Percentiles rank a stretch among this genome's conserved stretches.
phyloP scores from a whole-genome alignment of 2,797 vertebrate genomes.

The Ibycter americanus region DNA sequence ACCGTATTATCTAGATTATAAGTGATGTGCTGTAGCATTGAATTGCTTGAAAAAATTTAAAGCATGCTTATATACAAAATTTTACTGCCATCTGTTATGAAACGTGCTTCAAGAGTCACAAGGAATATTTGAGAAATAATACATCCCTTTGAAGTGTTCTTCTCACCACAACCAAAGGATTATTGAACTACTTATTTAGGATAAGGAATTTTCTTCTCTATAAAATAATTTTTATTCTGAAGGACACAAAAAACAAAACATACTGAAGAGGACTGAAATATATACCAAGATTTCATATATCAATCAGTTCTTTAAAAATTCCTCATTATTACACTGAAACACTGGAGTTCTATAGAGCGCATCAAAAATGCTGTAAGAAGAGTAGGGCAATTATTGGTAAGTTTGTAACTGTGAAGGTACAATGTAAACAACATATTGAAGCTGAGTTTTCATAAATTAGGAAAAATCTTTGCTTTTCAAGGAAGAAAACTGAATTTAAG shows the following conservation, averaged over 20 bases:
- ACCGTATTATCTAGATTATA: neutral
- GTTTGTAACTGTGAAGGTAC: neutral
- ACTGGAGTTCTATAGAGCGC: neutral
- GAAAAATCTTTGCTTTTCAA: neutral
- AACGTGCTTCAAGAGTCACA: neutral
- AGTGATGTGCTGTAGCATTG: neutral
- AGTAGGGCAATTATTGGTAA: neutral
- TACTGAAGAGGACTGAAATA: neutral
- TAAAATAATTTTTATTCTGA: neutral
- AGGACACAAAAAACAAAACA: neutral
- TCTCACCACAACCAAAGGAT: neutral
- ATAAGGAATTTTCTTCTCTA: neutral
- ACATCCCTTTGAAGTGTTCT: neutral
- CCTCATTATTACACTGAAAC: neutral
- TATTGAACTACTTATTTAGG: neutral
- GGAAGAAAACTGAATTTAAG: neutral
- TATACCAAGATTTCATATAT: neutral
- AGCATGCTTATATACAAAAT: neutral
- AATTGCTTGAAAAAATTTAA: neutral
- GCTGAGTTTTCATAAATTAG: neutral
- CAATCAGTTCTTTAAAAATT: neutral
- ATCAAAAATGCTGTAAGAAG: neutral
- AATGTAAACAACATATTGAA: neutral
- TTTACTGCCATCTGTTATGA: neutral
- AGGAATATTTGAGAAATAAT: neutral